A percentile compares a stretch with the other conserved stretches of the same genome.
Conservation (phyloP, 2,797 vertebrate genomes). For the Amblyraja radiata region DNA sequence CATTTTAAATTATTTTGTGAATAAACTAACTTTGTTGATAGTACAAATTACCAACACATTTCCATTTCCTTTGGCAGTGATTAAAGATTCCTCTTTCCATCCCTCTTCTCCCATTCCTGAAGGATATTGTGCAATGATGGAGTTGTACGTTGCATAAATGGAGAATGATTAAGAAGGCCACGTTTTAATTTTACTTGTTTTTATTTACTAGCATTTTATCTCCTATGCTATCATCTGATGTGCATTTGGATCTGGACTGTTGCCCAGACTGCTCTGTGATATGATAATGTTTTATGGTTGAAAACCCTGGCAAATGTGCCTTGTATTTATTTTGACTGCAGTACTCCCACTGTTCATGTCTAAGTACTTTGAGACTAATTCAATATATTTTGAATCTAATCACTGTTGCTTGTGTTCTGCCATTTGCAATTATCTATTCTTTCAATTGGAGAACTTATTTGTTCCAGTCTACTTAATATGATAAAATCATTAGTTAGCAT, state of each 20-base stretch:
- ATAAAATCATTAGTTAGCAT: background rate
- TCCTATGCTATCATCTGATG: background rate
- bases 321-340: conserved; percentile 20
- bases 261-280: background rate
- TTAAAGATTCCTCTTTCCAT: background rate
- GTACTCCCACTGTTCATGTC: background rate
- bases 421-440: background rate
- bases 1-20: too few relatives aligned
- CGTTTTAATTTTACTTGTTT: background rate
- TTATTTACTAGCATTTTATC: background rate
- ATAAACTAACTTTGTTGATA: too few relatives aligned
- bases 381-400: background rate
- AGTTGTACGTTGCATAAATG: background rate
- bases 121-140: background rate
- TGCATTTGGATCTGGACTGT: background rate
- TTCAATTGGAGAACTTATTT: background rate
- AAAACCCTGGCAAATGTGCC: background rate
- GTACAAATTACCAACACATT: too few relatives aligned
- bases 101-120: background rate
- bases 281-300: background rate
- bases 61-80: too few relatives aligned
- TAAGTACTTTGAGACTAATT: background rate
- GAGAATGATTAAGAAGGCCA: background rate
- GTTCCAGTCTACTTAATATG: background rate
- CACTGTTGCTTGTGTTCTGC: background rate